A percentile compares a stretch with the other conserved stretches of the same genome.
phyloP scores from a whole-genome alignment of 2,113 vertebrate genomes.

The Xenopus borealis region DNA sequence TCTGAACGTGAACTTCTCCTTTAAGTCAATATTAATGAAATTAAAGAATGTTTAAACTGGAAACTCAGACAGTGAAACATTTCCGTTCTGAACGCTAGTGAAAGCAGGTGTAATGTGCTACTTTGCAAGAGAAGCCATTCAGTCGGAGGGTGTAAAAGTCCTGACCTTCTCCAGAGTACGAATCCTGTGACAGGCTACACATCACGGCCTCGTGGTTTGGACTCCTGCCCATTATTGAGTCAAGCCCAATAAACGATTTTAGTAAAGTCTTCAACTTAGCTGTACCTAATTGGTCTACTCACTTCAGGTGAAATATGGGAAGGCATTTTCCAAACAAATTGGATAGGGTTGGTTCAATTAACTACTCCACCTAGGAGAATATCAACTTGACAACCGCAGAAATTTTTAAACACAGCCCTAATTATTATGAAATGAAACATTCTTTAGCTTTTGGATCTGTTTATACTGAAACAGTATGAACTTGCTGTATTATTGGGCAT shows the following conservation, averaged over 20 bases:
- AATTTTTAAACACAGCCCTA: too few relatives aligned
- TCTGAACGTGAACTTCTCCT: background rate
- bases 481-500: too few relatives aligned
- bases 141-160: constrained; percentile 4
- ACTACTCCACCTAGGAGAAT: too few relatives aligned
- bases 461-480: too few relatives aligned
- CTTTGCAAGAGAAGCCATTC: constrained; percentile 7
- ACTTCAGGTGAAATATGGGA: background rate
- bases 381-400: too few relatives aligned
- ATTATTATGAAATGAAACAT: too few relatives aligned
- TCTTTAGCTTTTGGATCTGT: too few relatives aligned
- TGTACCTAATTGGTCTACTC: background rate
- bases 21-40: constrained; percentile 34
- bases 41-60: constrained; percentile 23
- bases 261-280: background rate
- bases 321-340: background rate
- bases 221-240: constrained; percentile 5
- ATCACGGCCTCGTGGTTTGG: constrained; percentile 5
- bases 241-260: constrained; percentile 11
- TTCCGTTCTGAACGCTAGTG: constrained; percentile 4
- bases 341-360: background rate
- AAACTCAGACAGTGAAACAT: constrained; percentile 17
- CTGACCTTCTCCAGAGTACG: constrained; percentile 15
- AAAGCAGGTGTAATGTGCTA: constrained; percentile 24
- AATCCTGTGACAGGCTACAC: constrained; percentile 8